phyloP scores from a whole-genome alignment of 37 sponge, comb jelly and placozoan genomes.

The Hormiphora californensis region DNA sequence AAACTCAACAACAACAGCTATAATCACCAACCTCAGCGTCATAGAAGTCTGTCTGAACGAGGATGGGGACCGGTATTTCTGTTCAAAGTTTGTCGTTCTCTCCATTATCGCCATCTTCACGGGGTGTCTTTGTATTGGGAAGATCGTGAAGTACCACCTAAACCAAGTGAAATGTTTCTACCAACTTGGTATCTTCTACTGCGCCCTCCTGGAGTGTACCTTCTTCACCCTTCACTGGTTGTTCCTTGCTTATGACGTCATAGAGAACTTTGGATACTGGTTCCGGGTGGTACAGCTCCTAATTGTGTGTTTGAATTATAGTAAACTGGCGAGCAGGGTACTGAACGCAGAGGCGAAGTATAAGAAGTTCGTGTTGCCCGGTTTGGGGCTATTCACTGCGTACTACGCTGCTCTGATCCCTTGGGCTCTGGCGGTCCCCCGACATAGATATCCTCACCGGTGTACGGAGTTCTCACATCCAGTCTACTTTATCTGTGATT shows the following conservation, averaged over 20 bases:
- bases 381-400: not conserved
- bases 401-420: conserved; percentile 36
- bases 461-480: conserved; percentile 51
- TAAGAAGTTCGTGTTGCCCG: not conserved
- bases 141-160: conserved; percentile 51
- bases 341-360: conserved; percentile 50
- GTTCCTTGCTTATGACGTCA: not conserved
- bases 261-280: conserved; percentile 47
- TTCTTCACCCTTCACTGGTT: conserved; percentile 30
- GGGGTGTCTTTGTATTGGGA: not conserved
- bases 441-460: not conserved
- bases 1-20: too few species aligned
- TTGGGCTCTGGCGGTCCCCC: not conserved
- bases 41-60: not conserved
- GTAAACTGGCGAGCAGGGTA: conserved; percentile 17
- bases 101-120: not conserved
- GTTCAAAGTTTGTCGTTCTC: conserved; percentile 14
- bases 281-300: conserved; percentile 44
- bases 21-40: conserved; percentile 22
- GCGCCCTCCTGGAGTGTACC: conserved; percentile 39
- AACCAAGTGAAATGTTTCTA: conserved; percentile 43
- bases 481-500: conserved; percentile 9
- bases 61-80: conserved; percentile 16
- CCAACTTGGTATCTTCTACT: conserved; percentile 44
- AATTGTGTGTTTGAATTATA: conserved; percentile 23